Evolutionary conservation across 1,140 invertebrate species (phyloP).

Genomic region (silkworm (Bombyx mori)): ASM3026992v2 NC_085117.1:1941501-1942000

Average conservation of each 20-base stretch:
- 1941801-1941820: slow-evolving; percentile 86
- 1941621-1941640: too few relatives aligned
- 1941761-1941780: not conserved
- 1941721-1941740: too few relatives aligned
- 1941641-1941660: too few relatives aligned
- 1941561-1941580: too few relatives aligned
- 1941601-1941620: too few relatives aligned
- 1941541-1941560: too few relatives aligned
- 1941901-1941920: slow-evolving; percentile 90
- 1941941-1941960: slow-evolving; percentile 76
- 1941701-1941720: not conserved
- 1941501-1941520: too few relatives aligned
- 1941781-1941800: slow-evolving; percentile 85
- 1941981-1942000: too few relatives aligned
- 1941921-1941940: slow-evolving; percentile 80
- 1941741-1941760: too few relatives aligned
- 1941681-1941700: not conserved
- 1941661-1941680: not conserved
- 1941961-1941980: slow-evolving; percentile 64
- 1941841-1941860: slow-evolving; percentile 92
- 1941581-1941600: too few relatives aligned
- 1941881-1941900: slow-evolving; percentile 88
- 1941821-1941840: slow-evolving; percentile 80
- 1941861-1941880: slow-evolving; percentile 92
- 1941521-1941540: too few relatives aligned